These are phyloP conservation scores for Saccopteryx bilineata DNA, from an alignment of 2,113 vertebrate genomes.

Conservation along the genomic window DNA sequence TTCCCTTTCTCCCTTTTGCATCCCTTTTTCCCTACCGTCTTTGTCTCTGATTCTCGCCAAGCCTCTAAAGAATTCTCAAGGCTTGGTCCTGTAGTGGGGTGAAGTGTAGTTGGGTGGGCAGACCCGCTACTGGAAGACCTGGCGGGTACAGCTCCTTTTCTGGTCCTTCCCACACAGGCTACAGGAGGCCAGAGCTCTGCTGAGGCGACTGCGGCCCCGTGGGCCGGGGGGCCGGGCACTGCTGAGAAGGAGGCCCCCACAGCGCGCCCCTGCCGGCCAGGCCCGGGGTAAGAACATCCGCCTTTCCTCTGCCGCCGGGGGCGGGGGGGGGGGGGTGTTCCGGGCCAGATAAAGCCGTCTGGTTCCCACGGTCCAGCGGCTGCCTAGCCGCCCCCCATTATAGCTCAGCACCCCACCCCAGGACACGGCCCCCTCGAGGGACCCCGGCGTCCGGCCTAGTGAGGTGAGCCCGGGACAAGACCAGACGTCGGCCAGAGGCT, in stretches of 20 bases:
- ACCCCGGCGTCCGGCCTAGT: conserved; percentile 68
- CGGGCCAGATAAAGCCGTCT: conserved; percentile 83
- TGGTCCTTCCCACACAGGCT: conserved; percentile 80
- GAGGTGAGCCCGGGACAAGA: conserved; percentile 82
- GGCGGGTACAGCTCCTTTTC: neutral
- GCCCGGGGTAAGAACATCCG: conserved; percentile 79
- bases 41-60: neutral
- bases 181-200: conserved; percentile 87
- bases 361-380: conserved; percentile 81
- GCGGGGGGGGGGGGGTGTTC: conserved; percentile 56
- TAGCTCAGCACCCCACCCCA: conserved; percentile 59
- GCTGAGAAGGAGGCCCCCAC: conserved; percentile 73
- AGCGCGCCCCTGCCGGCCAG: conserved; percentile 65
- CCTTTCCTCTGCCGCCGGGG: conserved; percentile 66
- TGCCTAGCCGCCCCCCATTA: conserved; percentile 57
- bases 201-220: conserved; percentile 82
- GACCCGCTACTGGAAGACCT: neutral
- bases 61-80: neutral
- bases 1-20: conserved; percentile 29
- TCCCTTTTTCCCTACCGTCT: neutral
- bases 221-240: conserved; percentile 78
- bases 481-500: conserved; percentile 75
- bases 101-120: neutral
- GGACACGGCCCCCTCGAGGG: conserved; percentile 73
- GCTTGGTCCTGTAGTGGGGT: neutral